phyloP scores from a whole-genome alignment of 2,797 vertebrate species.

The Chelmon rostratus region DNA sequence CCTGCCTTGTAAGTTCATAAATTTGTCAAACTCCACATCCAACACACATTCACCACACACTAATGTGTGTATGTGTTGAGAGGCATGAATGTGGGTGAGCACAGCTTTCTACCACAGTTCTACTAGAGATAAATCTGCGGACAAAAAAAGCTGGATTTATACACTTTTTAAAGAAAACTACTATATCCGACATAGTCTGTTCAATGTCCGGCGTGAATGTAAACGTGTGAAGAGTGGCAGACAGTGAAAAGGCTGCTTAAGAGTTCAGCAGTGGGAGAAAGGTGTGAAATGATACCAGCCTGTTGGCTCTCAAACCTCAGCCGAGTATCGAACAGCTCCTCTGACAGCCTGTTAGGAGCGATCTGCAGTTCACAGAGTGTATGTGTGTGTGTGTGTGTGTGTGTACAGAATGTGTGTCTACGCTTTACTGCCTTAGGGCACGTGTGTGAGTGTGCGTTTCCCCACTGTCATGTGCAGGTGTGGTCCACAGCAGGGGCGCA shows the following conservation, averaged over 20 bases:
- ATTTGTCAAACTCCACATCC: too few species aligned
- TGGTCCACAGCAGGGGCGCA: constrained; percentile 7
- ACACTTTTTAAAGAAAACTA: background rate
- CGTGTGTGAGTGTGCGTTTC: constrained; percentile 15
- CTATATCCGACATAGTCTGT: background rate
- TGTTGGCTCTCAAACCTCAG: constrained; percentile 22
- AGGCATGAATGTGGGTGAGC: background rate
- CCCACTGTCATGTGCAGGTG: background rate
- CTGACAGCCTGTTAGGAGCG: constrained; percentile 30
- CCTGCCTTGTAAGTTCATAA: too few species aligned
- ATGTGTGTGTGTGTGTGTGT: background rate
- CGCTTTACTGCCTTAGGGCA: constrained; percentile 27
- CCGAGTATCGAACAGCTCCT: constrained; percentile 14
- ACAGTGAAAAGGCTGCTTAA: constrained; percentile 2
- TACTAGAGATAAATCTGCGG: background rate
- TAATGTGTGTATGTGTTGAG: background rate
- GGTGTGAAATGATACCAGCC: constrained; percentile 33
- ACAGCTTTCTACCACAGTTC: background rate
- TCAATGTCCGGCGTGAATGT: background rate
- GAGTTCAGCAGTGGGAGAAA: background rate
- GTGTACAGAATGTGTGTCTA: background rate
- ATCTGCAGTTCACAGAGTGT: constrained; percentile 14
- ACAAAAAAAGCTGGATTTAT: background rate
- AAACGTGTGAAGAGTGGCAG: constrained; percentile 23
- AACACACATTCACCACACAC: background rate